A percentile compares a stretch with the other conserved stretches of the same genome.
phyloP scores from a whole-genome alignment of 2,888 invertebrate genomes.

The Caenorhabditis parvicauda region DNA sequence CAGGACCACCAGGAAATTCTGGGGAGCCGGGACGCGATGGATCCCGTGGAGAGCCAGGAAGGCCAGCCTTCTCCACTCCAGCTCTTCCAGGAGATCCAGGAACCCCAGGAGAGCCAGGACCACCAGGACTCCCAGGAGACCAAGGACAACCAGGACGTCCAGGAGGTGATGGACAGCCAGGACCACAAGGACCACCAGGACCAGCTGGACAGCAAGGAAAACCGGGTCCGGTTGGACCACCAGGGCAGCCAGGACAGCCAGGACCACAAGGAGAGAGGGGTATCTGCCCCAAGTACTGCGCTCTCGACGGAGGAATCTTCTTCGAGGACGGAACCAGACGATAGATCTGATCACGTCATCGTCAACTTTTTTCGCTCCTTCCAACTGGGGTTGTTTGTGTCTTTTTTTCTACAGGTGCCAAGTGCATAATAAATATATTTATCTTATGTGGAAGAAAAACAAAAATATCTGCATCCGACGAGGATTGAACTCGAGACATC shows the following conservation, averaged over 20 bases:
- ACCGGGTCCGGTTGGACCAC: conserved; percentile 41
- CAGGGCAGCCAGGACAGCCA: conserved; percentile 49
- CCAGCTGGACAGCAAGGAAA: conserved; percentile 51
- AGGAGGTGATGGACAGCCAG: conserved; percentile 48
- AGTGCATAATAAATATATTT: no score
- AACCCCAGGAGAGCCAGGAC: conserved; percentile 58
- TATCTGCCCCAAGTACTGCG: conserved; percentile 52
- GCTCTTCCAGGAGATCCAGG: conserved; percentile 62
- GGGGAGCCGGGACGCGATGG: conserved; percentile 59
- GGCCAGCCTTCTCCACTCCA: conserved; percentile 61
- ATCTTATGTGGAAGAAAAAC: no score
- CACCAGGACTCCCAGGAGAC: conserved; percentile 57
- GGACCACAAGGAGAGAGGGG: conserved; percentile 52
- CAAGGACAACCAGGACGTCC: conserved; percentile 47
- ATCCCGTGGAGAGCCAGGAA: conserved; percentile 59
- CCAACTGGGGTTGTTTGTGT: no score
- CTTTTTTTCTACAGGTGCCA: no score
- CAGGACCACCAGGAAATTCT: conserved; percentile 55
- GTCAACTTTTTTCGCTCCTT: no score
- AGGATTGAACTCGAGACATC: no score
- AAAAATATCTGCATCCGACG: no score
- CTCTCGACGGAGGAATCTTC: conserved; percentile 57
- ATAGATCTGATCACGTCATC: no score
- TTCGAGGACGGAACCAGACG: conserved; percentile 57
- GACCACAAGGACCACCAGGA: conserved; percentile 51